phyloP scores from a whole-genome alignment of 2,888 invertebrate genomes.

The Gisinianus flammeolus region DNA sequence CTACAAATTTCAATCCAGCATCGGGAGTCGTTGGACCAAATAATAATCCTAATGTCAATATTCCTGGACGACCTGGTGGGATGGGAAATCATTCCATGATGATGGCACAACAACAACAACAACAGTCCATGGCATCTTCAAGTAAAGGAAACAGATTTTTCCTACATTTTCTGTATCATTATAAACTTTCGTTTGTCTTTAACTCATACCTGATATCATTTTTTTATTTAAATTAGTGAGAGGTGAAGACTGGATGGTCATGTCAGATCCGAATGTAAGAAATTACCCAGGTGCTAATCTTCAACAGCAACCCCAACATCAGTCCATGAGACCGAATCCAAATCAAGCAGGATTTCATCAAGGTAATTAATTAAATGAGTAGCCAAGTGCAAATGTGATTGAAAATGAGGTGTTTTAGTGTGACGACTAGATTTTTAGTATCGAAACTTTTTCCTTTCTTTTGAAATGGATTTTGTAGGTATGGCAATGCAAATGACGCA shows the following conservation, averaged over 20 bases:
- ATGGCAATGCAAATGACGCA: conserved; percentile 43
- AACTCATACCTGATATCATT: no score
- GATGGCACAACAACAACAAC: conserved; percentile 32
- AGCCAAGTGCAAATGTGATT: no score
- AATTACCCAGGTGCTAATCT: conserved; percentile 32
- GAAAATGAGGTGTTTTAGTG: no score
- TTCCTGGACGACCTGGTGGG: conserved; percentile 13
- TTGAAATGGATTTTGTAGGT: conserved; percentile 24
- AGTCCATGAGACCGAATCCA: conserved; percentile 31
- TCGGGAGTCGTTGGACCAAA: conserved; percentile 37
- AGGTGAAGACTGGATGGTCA: conserved; percentile 45
- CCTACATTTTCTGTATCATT: no score
- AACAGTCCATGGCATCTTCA: conserved; percentile 40
- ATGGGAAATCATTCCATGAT: conserved; percentile 43
- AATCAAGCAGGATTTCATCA: conserved; percentile 33
- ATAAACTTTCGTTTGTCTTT: no score
- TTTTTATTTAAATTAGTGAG: no score
- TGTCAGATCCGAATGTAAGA: conserved; percentile 37
- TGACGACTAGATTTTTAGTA: no score
- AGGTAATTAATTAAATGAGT: conserved; percentile 20
- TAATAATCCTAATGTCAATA: neutral
- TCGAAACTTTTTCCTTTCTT: neutral
- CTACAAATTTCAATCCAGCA: conserved; percentile 23
- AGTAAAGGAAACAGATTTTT: no score
- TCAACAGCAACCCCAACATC: conserved; percentile 45